Conservation (phyloP, 2,797 vertebrate species). For the Podarcis lilfordi region DNA sequence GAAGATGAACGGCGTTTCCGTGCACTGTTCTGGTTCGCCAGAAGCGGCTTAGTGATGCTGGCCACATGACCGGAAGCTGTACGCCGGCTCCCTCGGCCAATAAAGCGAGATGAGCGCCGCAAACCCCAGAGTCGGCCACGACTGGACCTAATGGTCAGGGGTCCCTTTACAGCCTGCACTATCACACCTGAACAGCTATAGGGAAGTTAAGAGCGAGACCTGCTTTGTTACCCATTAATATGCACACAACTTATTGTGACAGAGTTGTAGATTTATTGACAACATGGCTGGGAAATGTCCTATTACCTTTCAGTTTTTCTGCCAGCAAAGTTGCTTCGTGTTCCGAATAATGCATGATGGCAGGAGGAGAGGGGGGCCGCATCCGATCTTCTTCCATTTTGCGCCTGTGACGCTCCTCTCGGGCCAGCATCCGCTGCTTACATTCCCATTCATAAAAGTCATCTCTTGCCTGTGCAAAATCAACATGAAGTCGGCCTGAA, state of each 20-base stretch:
- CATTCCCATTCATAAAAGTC: constrained; percentile 88
- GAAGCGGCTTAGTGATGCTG: too few relatives aligned
- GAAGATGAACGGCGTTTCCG: too few relatives aligned
- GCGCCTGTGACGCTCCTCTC: constrained; percentile 83
- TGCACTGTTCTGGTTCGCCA: too few relatives aligned
- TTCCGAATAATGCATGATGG: constrained; percentile 86
- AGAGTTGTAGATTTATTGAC: background rate
- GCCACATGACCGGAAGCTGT: too few relatives aligned
- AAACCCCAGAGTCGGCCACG: too few relatives aligned
- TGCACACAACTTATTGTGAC: background rate
- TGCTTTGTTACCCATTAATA: constrained; percentile 27
- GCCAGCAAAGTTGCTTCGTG: constrained; percentile 82
- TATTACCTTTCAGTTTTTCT: constrained; percentile 85
- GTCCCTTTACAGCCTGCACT: too few relatives aligned
- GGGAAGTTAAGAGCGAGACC: constrained; percentile 12
- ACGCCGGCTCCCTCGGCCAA: too few relatives aligned
- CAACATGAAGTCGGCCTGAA: constrained; percentile 85
- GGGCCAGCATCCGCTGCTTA: constrained; percentile 83
- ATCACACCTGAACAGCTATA: too few relatives aligned
- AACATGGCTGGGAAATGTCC: background rate
- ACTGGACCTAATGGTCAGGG: too few relatives aligned
- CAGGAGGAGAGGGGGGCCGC: constrained; percentile 81
- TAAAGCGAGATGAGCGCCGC: too few relatives aligned
- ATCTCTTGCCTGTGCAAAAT: constrained; percentile 85
- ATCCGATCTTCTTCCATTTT: constrained; percentile 84